Evolutionary conservation across 2,797 vertebrate genomes (phyloP).

Genomic region (Pangasius macronema): DNA sequence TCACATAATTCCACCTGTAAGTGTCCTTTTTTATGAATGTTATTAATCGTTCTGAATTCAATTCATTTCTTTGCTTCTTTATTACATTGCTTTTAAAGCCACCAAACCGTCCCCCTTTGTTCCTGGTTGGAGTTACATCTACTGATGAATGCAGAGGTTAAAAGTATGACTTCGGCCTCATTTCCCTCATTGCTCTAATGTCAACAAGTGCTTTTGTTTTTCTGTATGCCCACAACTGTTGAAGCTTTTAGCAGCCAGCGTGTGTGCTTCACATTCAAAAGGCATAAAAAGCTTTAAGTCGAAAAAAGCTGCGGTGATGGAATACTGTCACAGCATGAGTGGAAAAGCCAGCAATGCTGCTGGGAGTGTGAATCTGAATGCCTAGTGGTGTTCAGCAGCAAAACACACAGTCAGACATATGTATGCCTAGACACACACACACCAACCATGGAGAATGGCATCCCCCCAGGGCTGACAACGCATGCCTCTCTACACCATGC

Average conservation of each 20-base stretch:
- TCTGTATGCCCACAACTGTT: slow-evolving; percentile 62
- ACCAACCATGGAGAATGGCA: slow-evolving; percentile 53
- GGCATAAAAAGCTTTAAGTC: slow-evolving; percentile 66
- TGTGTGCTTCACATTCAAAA: slow-evolving; percentile 65
- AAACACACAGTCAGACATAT: slow-evolving; percentile 56
- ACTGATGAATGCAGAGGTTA: slow-evolving; percentile 34
- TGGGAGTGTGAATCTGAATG: slow-evolving; percentile 49
- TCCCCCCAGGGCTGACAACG: slow-evolving; percentile 64
- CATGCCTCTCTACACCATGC: slow-evolving; percentile 55
- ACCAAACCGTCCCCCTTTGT: slow-evolving; percentile 25
- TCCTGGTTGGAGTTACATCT: slow-evolving; percentile 35
- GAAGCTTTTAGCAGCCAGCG: slow-evolving; percentile 72
- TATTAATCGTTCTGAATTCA: slow-evolving; percentile 28
- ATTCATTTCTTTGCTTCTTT: slow-evolving; percentile 31
- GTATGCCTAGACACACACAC: slow-evolving; percentile 35
- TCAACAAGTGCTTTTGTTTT: slow-evolving; percentile 72
- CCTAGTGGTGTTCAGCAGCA: slow-evolving; percentile 54
- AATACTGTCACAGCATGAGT: slow-evolving; percentile 69
- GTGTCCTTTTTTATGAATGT: slow-evolving; percentile 31
- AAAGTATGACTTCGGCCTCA: slow-evolving; percentile 32
- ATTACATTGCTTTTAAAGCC: slow-evolving; percentile 39
- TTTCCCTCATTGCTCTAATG: slow-evolving; percentile 66
- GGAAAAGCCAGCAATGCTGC: slow-evolving; percentile 70
- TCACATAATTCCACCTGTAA: slow-evolving; percentile 32
- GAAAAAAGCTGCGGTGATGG: slow-evolving; percentile 61